Evolutionary conservation across 2,113 vertebrate species (phyloP), one percentile per base, ranked within the genome.

Genomic region (Apeltes quadracus): DNA sequence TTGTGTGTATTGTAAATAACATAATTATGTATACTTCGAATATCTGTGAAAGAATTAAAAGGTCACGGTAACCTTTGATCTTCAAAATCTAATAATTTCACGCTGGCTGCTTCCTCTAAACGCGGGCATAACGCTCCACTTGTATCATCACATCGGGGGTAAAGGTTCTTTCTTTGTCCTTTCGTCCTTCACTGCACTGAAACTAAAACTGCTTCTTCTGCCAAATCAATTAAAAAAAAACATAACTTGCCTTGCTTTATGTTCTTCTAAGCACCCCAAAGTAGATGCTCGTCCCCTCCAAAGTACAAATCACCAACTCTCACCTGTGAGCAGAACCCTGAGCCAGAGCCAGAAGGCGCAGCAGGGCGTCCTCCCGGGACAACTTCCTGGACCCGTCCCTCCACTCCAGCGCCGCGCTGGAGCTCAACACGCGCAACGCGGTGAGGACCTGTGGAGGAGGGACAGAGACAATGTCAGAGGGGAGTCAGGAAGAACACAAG

Each of bases 281-380:
- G 16, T 20, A 23, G 10, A 23, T 6, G 13, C 11, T 23, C 22
- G 5, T 51, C 11, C 22, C n/a, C 48, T 23, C 50, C 13, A 53
- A 50, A 25, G 23, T 14, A 23, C 50, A 51, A 23, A 13, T 10
- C 46, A 7, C 46, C 11, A n/a, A n/a, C 10, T 70, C 87, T 55
- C 80, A 99, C 98, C 96, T 97, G 91, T 92, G 91, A 73, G 32
- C 75, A 53, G 91, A 93, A 46, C 43, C 83, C 67, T 94, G 88
- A 38, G 90, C 79, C 86, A 93, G 61, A 38, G 89, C 86, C 76
- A 98, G 93, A 27, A 94, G 93, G 90, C 94, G 94, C 54, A 64
- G 83, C 86, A 97, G 89, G 76, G 95, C 92, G 53, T 94, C 91
- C 53, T 83, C 79, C 64, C 91, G 86, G 79, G 88, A 94, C 76